Conservation (phyloP, 1,140 invertebrate species). For the Steinernema feltiae region DNA sequence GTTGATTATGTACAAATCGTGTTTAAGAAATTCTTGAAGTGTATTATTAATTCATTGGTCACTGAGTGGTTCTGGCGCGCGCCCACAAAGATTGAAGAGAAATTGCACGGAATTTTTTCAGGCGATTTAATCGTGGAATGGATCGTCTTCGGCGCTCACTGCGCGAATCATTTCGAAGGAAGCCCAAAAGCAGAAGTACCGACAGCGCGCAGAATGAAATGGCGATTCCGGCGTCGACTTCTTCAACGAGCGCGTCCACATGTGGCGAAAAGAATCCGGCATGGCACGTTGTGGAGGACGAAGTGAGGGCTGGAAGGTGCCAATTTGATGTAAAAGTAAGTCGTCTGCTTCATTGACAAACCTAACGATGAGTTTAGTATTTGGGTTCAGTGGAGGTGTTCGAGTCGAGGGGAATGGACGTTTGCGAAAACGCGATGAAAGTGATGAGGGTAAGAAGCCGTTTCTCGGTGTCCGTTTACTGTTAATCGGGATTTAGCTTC, state of each 20-base stretch:
- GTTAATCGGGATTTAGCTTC: not conserved
- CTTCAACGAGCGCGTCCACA: conserved; percentile 22
- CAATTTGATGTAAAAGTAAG: conserved; percentile 86
- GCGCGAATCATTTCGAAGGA: conserved; percentile 78
- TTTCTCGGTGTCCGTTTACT: conserved; percentile 10
- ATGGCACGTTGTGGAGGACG: conserved; percentile 94
- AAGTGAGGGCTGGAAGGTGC: conserved; percentile 87
- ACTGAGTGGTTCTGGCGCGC: too few species aligned
- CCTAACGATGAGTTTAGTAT: conserved; percentile 67
- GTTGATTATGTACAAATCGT: too few species aligned
- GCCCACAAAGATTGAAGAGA: too few species aligned
- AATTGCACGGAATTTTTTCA: too few species aligned
- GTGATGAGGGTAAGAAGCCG: conserved; percentile 62
- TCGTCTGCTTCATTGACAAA: conserved; percentile 23
- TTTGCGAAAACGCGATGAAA: conserved; percentile 97
- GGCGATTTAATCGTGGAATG: conserved; percentile 64
- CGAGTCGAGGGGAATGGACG: conserved; percentile 96
- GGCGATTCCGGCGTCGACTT: not conserved
- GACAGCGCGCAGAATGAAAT: not conserved
- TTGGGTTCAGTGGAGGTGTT: conserved; percentile 97
- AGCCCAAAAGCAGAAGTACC: conserved; percentile 69
- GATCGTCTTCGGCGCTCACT: conserved; percentile 82
- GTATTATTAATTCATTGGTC: too few species aligned
- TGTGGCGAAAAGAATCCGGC: conserved; percentile 82
- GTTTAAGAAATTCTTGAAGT: not conserved